Base-by-base conservation (phyloP, 2,113 vertebrate genomes). In the Myrmophylax atrothorax region DNA sequence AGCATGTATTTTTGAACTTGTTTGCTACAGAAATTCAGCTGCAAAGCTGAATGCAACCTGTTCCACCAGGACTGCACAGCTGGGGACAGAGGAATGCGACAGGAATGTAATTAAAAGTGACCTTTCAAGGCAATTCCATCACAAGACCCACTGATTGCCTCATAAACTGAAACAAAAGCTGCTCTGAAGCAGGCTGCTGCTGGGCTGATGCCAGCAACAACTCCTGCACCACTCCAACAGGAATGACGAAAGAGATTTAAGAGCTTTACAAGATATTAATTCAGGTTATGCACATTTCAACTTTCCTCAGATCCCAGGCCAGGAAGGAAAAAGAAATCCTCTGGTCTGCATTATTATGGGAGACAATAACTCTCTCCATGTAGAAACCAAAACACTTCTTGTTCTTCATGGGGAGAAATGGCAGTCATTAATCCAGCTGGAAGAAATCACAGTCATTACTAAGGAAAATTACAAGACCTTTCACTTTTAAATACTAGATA, bases 381-480 rank as follows among this genome's bases (percentile, higher is more conserved):
- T 62, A 86, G 58, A 90, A 93, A 90, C 38, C 78, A 70, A 93
- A 95, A 85, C 75, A 86, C 40, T 80, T 73, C 82, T 76, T 91
- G 50, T 3, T 92, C 82, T 89, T 86, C 52, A 22, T 24, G 33
- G 59, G 78, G 56, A 88, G 92, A 63, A 77, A 81, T 11, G 46
- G 53, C 37, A 94, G 68, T 60, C 80, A 77, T 86, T 92, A 92
- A 93, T 93, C 69, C 88, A 93, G 84, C 76, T 92, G 94, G 83
- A 96, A 96, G 90, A 96, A 97, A 95, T 94, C 94, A 97, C 90
- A 95, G 88, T 95, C 86, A 94, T 95, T 96, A 96, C 66, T 79
- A 93, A 96, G 49, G 83, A 96, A 93, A 95, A 96, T 94, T 90
- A 93, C 84, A 95, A 93, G 94, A 96, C 86, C 91, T 96, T 91